These are phyloP conservation scores for Apis florea DNA, from an alignment of 1,140 invertebrate species.

Conservation along the genomic window DNA sequence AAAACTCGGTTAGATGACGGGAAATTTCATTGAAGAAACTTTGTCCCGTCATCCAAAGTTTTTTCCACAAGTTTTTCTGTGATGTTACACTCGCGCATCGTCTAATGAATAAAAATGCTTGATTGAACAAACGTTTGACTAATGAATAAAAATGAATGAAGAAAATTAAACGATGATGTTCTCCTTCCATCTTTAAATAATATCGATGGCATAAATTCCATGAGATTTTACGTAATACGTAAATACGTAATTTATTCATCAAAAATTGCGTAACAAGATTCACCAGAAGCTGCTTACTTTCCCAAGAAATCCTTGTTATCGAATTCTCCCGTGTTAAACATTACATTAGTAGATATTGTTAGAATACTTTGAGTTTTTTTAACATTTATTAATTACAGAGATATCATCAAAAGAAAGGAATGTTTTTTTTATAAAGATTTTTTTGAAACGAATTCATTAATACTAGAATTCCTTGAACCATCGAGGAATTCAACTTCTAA, in stretches of 20 bases:
- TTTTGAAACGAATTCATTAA: no score
- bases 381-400: not conserved
- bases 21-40: constrained; percentile 10
- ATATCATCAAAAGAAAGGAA: no score
- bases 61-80: not conserved
- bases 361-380: not conserved
- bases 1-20: not conserved
- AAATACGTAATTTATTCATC: constrained; percentile 17
- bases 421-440: no score
- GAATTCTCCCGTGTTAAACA: not conserved
- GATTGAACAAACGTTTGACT: no score
- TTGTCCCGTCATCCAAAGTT: not conserved
- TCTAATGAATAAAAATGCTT: not conserved
- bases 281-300: not conserved
- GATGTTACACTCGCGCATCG: no score
- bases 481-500: not conserved
- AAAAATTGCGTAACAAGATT: not conserved
- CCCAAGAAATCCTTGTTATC: not conserved
- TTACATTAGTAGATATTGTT: not conserved
- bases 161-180: no score
- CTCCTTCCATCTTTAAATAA: not conserved
- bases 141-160: not conserved
- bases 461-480: not conserved
- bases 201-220: not conserved
- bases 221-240: not conserved